Base-by-base conservation (phyloP, 2,113 vertebrate species). In the Ochotona curzoniae region DNA sequence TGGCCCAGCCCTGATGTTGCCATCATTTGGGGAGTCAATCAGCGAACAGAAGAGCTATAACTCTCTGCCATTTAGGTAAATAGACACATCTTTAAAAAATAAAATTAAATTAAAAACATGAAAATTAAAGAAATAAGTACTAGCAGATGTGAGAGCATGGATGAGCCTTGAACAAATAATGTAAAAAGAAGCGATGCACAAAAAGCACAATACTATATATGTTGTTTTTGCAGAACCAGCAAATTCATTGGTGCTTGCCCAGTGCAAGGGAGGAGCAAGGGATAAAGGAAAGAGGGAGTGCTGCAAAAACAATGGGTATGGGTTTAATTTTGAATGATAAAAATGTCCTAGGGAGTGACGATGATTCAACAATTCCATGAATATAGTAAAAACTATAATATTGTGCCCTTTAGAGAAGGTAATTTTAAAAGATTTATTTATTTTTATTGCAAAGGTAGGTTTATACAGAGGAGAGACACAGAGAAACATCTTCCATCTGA, bases 351-450 rank as follows among this genome's bases (percentile, higher is more conserved):
- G 30, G 85, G 21, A 75, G 7, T 76, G 75, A 81, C 64, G 44
- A 70, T 67, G 26, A 13, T 66, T 75, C 23, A 51, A n/a, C 7
- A 71, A 66, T 4, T 57, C 70, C 89, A 35, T 78, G 30, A 85
- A 89, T 84, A 70, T 81, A 78, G 17, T 70, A 88, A 90, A 57
- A 92, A n/a, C 18, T 25, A 75, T 57, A 57, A 73, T 80, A 54
- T 74, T 25, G 6, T 69, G 69, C 2, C 70, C 23, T 63, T 81
- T 44, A 71, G n/a, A n/a, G n/a, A n/a, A n/a, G n/a, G n/a, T n/a
- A n/a, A n/a, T n/a, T n/a, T n/a, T n/a, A n/a, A n/a, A n/a, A n/a
- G n/a, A n/a, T n/a, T n/a, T n/a, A n/a, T n/a, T n/a, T n/a, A n/a
- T n/a, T n/a, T n/a, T n/a, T n/a, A n/a, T n/a, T n/a, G n/a, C n/a